Evolutionary conservation across 2,888 invertebrate species (phyloP).

Genomic region (Heteropelma amictum): DNA sequence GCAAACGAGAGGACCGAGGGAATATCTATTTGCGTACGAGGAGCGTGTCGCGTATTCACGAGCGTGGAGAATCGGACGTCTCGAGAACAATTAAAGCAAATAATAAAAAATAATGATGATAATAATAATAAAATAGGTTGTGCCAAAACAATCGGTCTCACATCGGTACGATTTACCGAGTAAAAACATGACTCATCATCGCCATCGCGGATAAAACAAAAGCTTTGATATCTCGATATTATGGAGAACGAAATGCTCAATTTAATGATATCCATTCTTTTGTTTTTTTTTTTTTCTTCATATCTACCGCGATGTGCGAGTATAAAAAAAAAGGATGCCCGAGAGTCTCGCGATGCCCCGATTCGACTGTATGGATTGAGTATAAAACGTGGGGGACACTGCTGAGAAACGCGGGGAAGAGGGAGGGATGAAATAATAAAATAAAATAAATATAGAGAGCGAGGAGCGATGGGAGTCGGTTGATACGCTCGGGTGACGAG

Average conservation of each 20-base stretch:
- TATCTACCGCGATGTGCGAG: neutral
- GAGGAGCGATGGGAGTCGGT: constrained; percentile 47
- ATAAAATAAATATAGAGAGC: constrained; percentile 61
- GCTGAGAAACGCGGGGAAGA: constrained; percentile 43
- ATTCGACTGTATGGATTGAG: constrained; percentile 19
- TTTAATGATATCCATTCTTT: constrained; percentile 2
- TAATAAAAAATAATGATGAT: too few relatives aligned
- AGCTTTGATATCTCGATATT: neutral
- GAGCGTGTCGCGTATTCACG: constrained; percentile 45
- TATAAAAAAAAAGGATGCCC: neutral
- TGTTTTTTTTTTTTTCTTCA: neutral
- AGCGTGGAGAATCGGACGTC: constrained; percentile 51
- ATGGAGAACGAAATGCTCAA: constrained; percentile 20
- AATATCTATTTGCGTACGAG: constrained; percentile 39
- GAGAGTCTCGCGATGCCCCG: constrained; percentile 7
- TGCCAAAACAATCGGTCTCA: too few relatives aligned
- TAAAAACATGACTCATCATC: too few relatives aligned
- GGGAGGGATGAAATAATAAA: constrained; percentile 60
- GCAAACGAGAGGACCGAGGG: neutral
- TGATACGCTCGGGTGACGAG: constrained; percentile 54
- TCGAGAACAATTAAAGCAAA: too few relatives aligned
- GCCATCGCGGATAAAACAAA: neutral
- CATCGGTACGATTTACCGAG: too few relatives aligned
- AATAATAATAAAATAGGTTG: too few relatives aligned
- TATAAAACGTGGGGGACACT: constrained; percentile 21